Evolutionary conservation across 1,140 invertebrate genomes (phyloP).

Genomic region (Stegodyphus dumicola): DNA sequence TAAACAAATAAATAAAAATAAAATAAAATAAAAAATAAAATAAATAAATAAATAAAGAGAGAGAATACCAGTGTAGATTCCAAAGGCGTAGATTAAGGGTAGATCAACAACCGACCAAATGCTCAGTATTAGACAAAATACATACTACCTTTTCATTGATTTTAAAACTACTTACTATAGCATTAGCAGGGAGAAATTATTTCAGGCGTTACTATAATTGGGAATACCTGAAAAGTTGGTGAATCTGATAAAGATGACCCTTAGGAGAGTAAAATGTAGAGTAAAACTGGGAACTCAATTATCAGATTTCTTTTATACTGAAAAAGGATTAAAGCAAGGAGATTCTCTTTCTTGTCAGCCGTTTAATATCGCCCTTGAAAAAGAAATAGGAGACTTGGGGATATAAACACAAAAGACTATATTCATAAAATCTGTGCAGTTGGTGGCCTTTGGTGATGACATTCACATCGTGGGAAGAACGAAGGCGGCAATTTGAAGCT

Average conservation of each 20-base stretch:
- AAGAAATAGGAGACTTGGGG: background rate
- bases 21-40: too few species aligned
- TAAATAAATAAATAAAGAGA: too few species aligned
- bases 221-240: background rate
- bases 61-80: too few species aligned
- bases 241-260: background rate
- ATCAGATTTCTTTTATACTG: slow-evolving; percentile 18
- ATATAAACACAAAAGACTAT: background rate
- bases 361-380: background rate
- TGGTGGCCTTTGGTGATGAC: background rate
- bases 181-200: slow-evolving; percentile 7
- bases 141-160: background rate
- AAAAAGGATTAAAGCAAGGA: background rate
- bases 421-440: slow-evolving; percentile 1
- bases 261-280: slow-evolving; percentile 7
- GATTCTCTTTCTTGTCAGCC: background rate
- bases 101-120: background rate
- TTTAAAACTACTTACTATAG: background rate
- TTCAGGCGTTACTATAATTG: background rate
- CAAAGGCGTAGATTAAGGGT: too few species aligned
- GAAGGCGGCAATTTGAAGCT: background rate
- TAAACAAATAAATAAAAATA: too few species aligned
- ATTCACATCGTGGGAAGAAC: slow-evolving; percentile 12
- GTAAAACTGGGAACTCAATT: background rate
- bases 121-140: background rate